A percentile compares a stretch with the other conserved stretches of the same genome.
phyloP scores from a whole-genome alignment of 2,797 vertebrate genomes.

The Triplophysa bombifrons region DNA sequence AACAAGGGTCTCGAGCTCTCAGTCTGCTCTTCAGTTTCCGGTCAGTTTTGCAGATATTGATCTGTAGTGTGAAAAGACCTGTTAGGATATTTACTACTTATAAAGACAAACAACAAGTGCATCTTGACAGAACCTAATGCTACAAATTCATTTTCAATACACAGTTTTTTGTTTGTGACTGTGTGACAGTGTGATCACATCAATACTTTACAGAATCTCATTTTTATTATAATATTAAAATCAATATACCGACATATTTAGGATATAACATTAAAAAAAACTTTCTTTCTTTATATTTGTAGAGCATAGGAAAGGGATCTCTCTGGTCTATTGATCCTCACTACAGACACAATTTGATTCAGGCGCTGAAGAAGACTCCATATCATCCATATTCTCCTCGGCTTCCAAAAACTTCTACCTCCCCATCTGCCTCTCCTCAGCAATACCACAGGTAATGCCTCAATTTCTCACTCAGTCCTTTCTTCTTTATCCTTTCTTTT shows the following conservation, averaged over 20 bases:
- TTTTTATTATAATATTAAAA: neutral
- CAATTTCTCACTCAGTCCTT: neutral
- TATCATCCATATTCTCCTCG: slow-evolving; percentile 92
- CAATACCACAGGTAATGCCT: slow-evolving; percentile 75
- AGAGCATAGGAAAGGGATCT: slow-evolving; percentile 82
- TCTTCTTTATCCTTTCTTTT: slow-evolving; percentile 3
- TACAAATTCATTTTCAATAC: neutral
- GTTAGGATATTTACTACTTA: neutral
- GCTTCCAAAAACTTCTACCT: slow-evolving; percentile 87
- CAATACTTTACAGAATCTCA: too few relatives aligned
- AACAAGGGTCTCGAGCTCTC: slow-evolving; percentile 44
- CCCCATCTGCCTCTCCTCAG: slow-evolving; percentile 75
- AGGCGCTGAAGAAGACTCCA: slow-evolving; percentile 98
- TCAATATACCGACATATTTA: neutral
- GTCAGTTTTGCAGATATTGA: slow-evolving; percentile 14
- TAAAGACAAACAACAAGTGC: neutral
- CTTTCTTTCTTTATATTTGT: slow-evolving; percentile 34
- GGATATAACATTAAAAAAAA: neutral
- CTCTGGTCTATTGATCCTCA: slow-evolving; percentile 82
- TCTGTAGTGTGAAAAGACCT: neutral
- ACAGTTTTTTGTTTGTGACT: neutral
- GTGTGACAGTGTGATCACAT: too few relatives aligned
- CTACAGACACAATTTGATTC: slow-evolving; percentile 94
- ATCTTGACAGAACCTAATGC: neutral
- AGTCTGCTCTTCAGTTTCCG: slow-evolving; percentile 46